Conservation (phyloP, 2,113 vertebrate species). For the Dromiciops gliroides region DNA sequence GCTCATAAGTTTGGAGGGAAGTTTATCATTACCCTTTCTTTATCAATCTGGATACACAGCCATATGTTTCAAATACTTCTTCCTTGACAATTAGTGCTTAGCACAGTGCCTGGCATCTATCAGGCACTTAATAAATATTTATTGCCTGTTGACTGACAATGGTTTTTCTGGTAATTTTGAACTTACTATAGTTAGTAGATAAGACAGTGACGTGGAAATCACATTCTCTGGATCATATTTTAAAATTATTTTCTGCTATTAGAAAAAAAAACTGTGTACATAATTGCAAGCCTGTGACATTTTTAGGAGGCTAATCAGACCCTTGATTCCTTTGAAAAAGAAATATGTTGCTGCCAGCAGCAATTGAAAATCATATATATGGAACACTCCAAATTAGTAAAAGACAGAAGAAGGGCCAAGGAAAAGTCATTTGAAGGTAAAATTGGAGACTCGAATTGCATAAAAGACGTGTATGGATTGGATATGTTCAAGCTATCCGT, state of each 20-base stretch:
- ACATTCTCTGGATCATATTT: background rate
- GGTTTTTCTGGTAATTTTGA: background rate
- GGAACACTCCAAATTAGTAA: background rate
- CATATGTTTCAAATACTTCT: background rate
- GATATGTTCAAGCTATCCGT: background rate
- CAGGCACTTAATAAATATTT: background rate
- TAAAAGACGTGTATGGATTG: background rate
- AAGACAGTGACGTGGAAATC: background rate
- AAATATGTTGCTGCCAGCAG: background rate
- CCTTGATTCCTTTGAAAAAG: slow-evolving; percentile 43
- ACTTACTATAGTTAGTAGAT: background rate
- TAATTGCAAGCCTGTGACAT: slow-evolving; percentile 1
- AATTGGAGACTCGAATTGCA: background rate
- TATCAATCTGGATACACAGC: background rate
- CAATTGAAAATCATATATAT: slow-evolving; percentile 3
- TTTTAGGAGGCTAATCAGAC: background rate
- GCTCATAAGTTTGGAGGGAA: background rate
- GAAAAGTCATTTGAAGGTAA: slow-evolving; percentile 22
- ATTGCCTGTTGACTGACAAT: background rate
- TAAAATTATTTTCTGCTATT: background rate
- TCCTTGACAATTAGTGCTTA: background rate
- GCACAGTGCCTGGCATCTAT: background rate
- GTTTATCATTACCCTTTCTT: background rate
- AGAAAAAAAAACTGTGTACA: background rate
- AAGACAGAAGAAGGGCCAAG: background rate